Evolutionary conservation across 2,888 invertebrate genomes (phyloP).

Genomic region (Drosophila nr. medialis): DNA sequence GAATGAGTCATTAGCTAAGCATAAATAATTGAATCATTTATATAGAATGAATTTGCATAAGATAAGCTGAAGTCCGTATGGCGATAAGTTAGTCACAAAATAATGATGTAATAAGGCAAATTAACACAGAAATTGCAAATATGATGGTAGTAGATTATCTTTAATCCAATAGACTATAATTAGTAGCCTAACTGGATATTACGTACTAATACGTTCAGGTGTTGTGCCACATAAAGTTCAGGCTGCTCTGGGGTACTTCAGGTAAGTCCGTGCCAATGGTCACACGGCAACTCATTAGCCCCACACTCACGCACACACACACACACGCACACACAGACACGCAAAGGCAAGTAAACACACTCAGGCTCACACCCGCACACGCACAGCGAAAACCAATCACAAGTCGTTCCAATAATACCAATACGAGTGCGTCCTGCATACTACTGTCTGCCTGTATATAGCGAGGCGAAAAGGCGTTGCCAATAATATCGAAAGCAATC

Average conservation of each 20-base stretch:
- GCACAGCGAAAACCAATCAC: conserved; percentile 63
- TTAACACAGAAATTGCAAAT: not conserved
- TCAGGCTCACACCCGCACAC: conserved; percentile 5
- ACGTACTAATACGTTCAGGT: not conserved
- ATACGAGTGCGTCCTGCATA: conserved; percentile 38
- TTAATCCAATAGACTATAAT: not conserved
- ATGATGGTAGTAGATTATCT: not conserved
- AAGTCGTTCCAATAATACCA: conserved; percentile 58
- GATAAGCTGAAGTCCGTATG: conserved; percentile 23
- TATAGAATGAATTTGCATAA: not conserved
- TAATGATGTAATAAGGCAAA: not conserved
- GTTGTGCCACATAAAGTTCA: not conserved
- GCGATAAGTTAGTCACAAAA: not conserved
- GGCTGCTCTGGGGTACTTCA: conserved; percentile 34
- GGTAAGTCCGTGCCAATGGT: conserved; percentile 36
- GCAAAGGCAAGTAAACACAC: not conserved
- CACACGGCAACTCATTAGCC: conserved; percentile 20
- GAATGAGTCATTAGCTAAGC: conserved; percentile 18
- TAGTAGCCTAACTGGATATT: not conserved
- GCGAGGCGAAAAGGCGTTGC: conserved; percentile 73
- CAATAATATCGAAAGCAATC: conserved; percentile 81
- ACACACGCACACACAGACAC: not conserved
- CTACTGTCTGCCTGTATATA: conserved; percentile 35
- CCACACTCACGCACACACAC: not conserved
- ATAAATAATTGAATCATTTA: conserved; percentile 37